These are phyloP conservation scores for Pelmatolapia mariae DNA, from an alignment of 2,113 vertebrate genomes.

Conservation along the genomic window DNA sequence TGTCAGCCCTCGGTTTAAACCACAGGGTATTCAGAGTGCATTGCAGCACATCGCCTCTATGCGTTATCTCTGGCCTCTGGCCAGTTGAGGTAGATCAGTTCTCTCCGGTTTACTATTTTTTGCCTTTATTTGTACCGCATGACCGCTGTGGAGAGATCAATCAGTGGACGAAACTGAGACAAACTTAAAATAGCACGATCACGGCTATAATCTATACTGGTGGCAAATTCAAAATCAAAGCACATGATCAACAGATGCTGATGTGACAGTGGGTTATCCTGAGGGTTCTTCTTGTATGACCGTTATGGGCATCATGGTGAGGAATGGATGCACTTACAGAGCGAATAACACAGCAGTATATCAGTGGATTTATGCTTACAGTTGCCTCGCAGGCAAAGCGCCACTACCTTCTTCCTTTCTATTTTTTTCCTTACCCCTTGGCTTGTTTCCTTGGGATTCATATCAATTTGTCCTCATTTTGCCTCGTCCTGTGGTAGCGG, in stretches of 20 bases:
- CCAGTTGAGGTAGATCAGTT: conserved; percentile 5
- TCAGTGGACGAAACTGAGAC: not conserved
- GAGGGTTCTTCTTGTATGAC: not conserved
- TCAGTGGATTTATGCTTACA: conserved; percentile 50
- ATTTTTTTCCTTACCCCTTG: conserved; percentile 2
- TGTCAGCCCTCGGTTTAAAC: conserved; percentile 25
- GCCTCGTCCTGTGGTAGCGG: conserved; percentile 24
- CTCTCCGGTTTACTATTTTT: not conserved
- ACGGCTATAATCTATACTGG: not conserved
- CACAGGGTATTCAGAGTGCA: conserved; percentile 11
- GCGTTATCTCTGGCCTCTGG: not conserved
- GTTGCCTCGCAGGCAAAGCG: not conserved
- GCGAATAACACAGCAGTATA: conserved; percentile 17
- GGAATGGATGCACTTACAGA: conserved; percentile 23
- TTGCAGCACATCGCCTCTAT: not conserved
- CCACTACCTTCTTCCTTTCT: not conserved
- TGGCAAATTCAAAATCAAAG: not conserved
- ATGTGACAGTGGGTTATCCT: conserved; percentile 29
- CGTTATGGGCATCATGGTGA: conserved; percentile 30
- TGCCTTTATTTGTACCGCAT: conserved; percentile 8
- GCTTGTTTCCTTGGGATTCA: conserved; percentile 35
- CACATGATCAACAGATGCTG: not conserved
- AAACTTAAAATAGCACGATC: not conserved
- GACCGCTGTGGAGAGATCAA: not conserved
- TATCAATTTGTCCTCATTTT: conserved; percentile 76